Conservation (phyloP, 2,797 vertebrate species). For the Arvicola amphibius region DNA sequence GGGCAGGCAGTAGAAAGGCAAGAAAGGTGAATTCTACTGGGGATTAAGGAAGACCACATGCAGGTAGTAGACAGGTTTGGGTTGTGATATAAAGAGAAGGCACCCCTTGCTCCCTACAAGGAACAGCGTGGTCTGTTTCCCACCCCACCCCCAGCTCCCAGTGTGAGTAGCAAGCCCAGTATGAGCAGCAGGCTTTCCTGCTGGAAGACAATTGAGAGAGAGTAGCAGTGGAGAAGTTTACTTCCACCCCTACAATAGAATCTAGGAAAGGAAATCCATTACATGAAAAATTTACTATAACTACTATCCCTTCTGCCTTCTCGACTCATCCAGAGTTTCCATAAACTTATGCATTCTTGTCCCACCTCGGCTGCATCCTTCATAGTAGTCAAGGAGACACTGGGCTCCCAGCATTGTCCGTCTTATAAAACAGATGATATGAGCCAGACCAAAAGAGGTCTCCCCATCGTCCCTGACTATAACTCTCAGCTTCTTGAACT, state of each 20-base stretch:
- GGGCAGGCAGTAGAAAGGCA: not conserved
- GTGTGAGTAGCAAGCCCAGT: not conserved
- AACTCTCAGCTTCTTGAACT: not conserved
- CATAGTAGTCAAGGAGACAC: not conserved
- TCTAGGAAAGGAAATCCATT: slow-evolving; percentile 15
- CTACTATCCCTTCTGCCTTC: not conserved
- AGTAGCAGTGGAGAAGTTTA: not conserved
- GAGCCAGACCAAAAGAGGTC: not conserved
- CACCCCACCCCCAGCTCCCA: not conserved
- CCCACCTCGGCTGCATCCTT: not conserved
- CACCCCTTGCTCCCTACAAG: not conserved
- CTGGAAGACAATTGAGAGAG: not conserved
- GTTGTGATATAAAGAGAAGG: slow-evolving; percentile 9
- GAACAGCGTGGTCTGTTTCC: not conserved
- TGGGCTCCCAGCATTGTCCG: not conserved
- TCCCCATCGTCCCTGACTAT: not conserved
- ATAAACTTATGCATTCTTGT: not conserved
- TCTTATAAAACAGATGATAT: not conserved
- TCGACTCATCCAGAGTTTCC: not conserved
- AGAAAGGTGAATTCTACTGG: not conserved
- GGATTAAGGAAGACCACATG: not conserved
- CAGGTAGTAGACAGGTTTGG: not conserved
- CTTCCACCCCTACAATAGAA: not conserved
- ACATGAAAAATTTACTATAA: not conserved
- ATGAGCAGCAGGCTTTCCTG: not conserved